These are phyloP conservation scores for Oreochromis tanganicae DNA, from an alignment of 2,113 vertebrate genomes.

Conservation along the genomic window DNA sequence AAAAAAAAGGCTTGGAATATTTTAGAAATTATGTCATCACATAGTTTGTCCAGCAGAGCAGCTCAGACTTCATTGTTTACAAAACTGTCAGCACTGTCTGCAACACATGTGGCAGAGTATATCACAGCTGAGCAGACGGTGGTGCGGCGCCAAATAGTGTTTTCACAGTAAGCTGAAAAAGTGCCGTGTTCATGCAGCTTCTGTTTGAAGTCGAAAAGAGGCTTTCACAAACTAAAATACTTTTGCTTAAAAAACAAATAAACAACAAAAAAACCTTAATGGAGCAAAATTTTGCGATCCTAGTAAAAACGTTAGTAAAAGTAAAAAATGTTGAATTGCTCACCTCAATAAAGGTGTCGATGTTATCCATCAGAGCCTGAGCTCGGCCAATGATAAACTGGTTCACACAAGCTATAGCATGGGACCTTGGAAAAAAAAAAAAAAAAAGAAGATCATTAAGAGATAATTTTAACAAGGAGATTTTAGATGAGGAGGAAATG, in stretches of 20 bases:
- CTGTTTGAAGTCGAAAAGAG: not conserved
- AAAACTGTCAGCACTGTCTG: not conserved
- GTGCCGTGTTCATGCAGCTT: not conserved
- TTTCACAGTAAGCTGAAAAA: not conserved
- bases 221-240: not conserved
- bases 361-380: constrained; percentile 94
- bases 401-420: constrained; percentile 92
- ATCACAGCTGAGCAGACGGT: not conserved
- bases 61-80: not conserved
- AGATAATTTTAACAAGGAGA: not conserved
- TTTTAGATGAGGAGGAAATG: not conserved
- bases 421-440: constrained; percentile 72
- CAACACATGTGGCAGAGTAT: not conserved
- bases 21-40: not conserved
- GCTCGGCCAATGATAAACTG: constrained; percentile 94
- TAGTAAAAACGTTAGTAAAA: not conserved
- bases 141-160: not conserved
- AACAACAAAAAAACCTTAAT: not conserved
- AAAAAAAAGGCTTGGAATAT: not conserved
- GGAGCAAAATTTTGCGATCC: not conserved
- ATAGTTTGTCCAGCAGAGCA: not conserved
- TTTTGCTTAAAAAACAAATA: not conserved
- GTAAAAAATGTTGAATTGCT: not conserved
- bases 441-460: not conserved
- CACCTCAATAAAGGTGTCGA: constrained; percentile 95